These are phyloP conservation scores for Tichodroma muraria DNA, from an alignment of 2,113 vertebrate genomes.

Conservation along the genomic window DNA sequence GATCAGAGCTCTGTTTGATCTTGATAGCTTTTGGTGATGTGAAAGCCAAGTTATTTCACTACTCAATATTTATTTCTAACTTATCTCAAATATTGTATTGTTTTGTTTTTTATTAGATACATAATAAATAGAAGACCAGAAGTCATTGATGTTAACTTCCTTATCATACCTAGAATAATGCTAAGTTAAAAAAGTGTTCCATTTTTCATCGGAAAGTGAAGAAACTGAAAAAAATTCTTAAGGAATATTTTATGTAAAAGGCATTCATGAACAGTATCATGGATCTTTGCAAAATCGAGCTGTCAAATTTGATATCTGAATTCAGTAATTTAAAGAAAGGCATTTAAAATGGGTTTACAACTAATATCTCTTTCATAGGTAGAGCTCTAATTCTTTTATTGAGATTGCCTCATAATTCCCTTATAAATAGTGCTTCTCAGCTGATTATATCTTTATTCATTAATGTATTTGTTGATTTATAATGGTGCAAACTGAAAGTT, in stretches of 20 bases:
- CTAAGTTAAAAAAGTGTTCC: background rate
- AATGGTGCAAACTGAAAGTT: background rate
- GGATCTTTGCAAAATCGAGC: background rate
- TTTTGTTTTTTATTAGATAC: background rate
- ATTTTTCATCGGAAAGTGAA: background rate
- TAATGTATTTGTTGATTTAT: background rate
- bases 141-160: background rate
- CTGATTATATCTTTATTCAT: background rate
- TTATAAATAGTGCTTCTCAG: background rate
- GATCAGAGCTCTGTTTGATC: background rate
- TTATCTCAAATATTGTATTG: background rate
- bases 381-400: background rate
- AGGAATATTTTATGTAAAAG: background rate
- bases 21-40: background rate
- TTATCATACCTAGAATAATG: background rate
- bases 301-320: background rate
- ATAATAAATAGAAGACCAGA: background rate
- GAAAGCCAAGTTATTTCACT: background rate
- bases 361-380: background rate
- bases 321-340: background rate
- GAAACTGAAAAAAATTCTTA: background rate
- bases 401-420: background rate
- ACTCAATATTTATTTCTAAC: background rate
- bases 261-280: background rate
- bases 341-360: background rate